Conservation (phyloP, 2,888 invertebrate species). For the Orthonevra nobilis region DNA sequence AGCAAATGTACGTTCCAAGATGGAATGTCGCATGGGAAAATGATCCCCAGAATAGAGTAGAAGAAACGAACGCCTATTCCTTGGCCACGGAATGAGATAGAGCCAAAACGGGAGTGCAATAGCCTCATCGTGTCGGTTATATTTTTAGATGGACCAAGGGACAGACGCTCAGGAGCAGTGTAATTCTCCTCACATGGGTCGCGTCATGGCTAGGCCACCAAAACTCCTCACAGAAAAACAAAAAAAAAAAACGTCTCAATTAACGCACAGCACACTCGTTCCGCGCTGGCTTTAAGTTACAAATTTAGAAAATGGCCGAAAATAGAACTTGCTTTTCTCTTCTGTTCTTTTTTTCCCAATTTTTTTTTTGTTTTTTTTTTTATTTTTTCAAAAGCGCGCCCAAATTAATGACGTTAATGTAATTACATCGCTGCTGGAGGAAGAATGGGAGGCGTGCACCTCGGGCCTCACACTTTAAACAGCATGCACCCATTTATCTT, state of each 20-base stretch:
- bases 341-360: too few species aligned
- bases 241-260: slow-evolving; percentile 23
- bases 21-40: slow-evolving; percentile 24
- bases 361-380: too few species aligned
- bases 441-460: neutral
- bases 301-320: slow-evolving; percentile 55
- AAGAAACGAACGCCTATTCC: neutral
- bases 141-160: slow-evolving; percentile 68
- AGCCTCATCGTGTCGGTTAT: slow-evolving; percentile 38
- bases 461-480: slow-evolving; percentile 1
- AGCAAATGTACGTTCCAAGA: neutral
- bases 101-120: slow-evolving; percentile 57
- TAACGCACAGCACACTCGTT: slow-evolving; percentile 32
- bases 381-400: slow-evolving; percentile 8
- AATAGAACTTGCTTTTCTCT: slow-evolving; percentile 60
- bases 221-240: too few species aligned
- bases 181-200: slow-evolving; percentile 26
- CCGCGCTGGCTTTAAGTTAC: slow-evolving; percentile 47
- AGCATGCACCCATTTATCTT: slow-evolving; percentile 16
- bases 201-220: neutral
- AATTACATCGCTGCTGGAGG: slow-evolving; percentile 53
- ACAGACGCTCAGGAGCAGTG: slow-evolving; percentile 49
- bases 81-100: slow-evolving; percentile 5
- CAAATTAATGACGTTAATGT: slow-evolving; percentile 47
- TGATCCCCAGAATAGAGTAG: slow-evolving; percentile 30